Base-by-base conservation (phyloP, 2,797 vertebrate genomes). In the Staurois parvus region DNA sequence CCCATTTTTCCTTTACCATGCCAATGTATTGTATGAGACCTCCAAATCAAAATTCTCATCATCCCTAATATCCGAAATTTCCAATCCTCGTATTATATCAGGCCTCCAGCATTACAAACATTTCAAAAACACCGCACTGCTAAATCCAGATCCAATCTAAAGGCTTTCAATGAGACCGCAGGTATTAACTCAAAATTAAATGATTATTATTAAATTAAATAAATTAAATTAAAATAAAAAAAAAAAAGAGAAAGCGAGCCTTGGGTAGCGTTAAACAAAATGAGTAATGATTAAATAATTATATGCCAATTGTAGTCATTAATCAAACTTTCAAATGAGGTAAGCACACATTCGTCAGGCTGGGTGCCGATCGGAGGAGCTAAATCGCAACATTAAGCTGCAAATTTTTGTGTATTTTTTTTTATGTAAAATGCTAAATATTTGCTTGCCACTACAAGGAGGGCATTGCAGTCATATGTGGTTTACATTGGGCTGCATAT, bases 241-340 rank as follows among this genome's bases (percentile, higher is more conserved):
- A 59, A 67, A 78, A 74, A 66, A 76, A 26, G 24, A 26, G 24
- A 26, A 7, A 64, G 12, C 48, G 70, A 82, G 74, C 78, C 34
- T 83, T 69, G 48, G 81, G 80, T 83, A 74, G 72, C 74, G 56
- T 67, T 80, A 80, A 79, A 68, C 85, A 87, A 83, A 83, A 72
- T 79, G 68, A 83, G 76, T 83, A 79, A 78, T 79, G 75, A 79
- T 83, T 72, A 79, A 79, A 81, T 87, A 87, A 87, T 87, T 87
- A 83, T 83, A 67, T 79, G 68, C 48, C 80, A 83, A 79, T 79
- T 77, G 59, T 56, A 83, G 68, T 78, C 81, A 87, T 87, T 87
- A 78, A 83, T 87, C 85, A 87, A 83, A 70, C 10, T 79, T 86
- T 79, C 79, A 81, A 84, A 79, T 70, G 70, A 73, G 76, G 79